Percentiles rank a stretch among this genome's conserved stretches.
phyloP scores from a whole-genome alignment of 2,797 vertebrate genomes.

The Poecilia velifera region DNA sequence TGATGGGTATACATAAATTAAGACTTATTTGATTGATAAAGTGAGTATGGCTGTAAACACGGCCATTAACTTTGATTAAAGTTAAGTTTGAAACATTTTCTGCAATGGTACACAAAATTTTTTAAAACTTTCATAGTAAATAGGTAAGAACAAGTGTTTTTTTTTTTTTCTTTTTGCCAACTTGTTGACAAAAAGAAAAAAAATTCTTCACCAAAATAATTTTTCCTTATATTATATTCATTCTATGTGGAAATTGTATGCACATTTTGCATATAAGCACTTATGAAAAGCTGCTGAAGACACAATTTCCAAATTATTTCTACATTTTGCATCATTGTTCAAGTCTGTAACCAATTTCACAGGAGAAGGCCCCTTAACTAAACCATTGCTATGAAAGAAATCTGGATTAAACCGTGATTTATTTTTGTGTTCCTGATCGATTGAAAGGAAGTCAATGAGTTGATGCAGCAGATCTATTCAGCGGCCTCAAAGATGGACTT shows the following conservation, averaged over 20 bases:
- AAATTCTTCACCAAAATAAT: neutral
- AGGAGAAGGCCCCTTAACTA: neutral
- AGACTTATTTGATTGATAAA: constrained; percentile 14
- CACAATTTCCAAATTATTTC: neutral
- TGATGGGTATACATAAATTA: constrained; percentile 18
- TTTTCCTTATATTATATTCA: neutral
- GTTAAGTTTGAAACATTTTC: neutral
- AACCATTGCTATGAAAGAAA: neutral
- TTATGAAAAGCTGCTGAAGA: neutral
- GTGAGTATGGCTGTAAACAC: constrained; percentile 3
- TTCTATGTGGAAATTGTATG: neutral
- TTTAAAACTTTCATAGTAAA: neutral
- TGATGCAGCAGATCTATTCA: constrained; percentile 82
- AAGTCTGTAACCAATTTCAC: neutral
- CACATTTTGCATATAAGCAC: no score
- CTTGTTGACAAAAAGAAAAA: neutral
- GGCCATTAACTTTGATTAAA: constrained; percentile 19
- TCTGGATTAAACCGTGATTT: neutral
- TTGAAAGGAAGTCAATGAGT: constrained; percentile 82
- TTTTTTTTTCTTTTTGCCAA: neutral
- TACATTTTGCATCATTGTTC: neutral
- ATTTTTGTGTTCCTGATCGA: constrained; percentile 15
- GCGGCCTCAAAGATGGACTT: constrained; percentile 70
- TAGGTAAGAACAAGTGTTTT: neutral
- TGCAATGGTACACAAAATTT: neutral